Conservation (phyloP, 1,140 invertebrate genomes). For the Leptonema lineaticorne region DNA sequence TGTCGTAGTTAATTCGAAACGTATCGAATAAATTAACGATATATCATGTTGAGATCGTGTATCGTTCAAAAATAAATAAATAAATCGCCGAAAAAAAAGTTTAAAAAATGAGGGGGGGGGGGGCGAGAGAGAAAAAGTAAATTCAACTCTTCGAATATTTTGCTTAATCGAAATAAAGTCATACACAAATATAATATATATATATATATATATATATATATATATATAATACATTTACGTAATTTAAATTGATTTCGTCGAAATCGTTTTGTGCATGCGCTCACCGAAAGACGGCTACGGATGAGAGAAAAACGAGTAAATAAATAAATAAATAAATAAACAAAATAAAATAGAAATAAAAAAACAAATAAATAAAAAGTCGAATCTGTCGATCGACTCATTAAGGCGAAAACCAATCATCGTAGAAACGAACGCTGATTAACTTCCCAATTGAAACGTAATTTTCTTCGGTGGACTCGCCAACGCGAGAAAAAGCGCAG, state of each 20-base stretch:
- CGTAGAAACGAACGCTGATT: constrained; percentile 7
- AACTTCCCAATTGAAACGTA: constrained; percentile 18
- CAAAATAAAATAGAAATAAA: too few relatives aligned
- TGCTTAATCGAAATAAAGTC: constrained; percentile 15
- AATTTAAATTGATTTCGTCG: constrained; percentile 18
- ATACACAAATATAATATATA: constrained; percentile 1
- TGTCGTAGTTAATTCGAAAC: too few relatives aligned
- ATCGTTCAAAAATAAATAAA: too few relatives aligned
- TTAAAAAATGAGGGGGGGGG: too few relatives aligned
- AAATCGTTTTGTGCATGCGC: not conserved
- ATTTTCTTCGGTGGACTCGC: not conserved
- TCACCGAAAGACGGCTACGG: too few relatives aligned
- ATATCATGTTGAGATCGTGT: not conserved
- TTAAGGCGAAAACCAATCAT: constrained; percentile 18
- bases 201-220: too few relatives aligned
- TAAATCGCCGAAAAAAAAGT: too few relatives aligned
- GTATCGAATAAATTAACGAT: not conserved
- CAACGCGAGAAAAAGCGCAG: not conserved
- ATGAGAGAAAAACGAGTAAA: too few relatives aligned
- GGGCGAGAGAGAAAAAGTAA: too few relatives aligned
- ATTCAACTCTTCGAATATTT: not conserved
- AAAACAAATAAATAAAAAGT: not conserved
- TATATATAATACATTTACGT: too few relatives aligned
- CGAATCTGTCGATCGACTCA: not conserved
- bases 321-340: too few relatives aligned